Percentiles rank a stretch among this genome's conserved stretches.
Evolutionary conservation across 2,797 vertebrate genomes (phyloP).

Genomic region (Carduelis carduelis): DNA sequence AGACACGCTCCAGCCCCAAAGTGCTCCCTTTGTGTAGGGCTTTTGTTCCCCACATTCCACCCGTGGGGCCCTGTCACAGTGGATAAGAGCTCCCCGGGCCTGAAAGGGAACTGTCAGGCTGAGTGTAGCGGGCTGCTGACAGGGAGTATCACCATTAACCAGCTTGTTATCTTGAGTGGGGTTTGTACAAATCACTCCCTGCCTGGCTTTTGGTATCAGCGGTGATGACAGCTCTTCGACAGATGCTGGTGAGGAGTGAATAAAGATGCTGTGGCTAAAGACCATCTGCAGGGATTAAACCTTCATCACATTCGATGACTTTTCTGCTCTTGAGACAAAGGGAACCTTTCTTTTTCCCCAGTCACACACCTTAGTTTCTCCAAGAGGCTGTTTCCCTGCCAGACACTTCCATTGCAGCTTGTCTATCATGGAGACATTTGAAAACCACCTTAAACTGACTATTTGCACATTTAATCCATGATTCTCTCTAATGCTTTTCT

Average conservation of each 20-base stretch:
- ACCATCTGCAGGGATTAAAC: slow-evolving; percentile 71
- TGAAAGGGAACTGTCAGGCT: slow-evolving; percentile 68
- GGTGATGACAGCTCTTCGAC: slow-evolving; percentile 70
- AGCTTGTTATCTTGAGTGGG: slow-evolving; percentile 44
- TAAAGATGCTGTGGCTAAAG: slow-evolving; percentile 55
- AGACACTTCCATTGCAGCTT: not conserved
- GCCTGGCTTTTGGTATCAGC: slow-evolving; percentile 49
- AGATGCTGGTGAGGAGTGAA: slow-evolving; percentile 45
- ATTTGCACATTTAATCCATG: not conserved
- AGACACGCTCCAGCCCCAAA: slow-evolving; percentile 34
- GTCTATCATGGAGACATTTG: not conserved
- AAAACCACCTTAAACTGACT: not conserved
- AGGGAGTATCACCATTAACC: slow-evolving; percentile 24
- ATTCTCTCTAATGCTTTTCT: not conserved
- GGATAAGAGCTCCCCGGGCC: slow-evolving; percentile 44
- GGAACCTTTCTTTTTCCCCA: not conserved
- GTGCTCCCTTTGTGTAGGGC: slow-evolving; percentile 35
- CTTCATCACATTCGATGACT: slow-evolving; percentile 60
- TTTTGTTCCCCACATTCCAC: slow-evolving; percentile 70
- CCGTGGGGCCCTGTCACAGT: slow-evolving; percentile 70
- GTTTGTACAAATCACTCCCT: slow-evolving; percentile 37
- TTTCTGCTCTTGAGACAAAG: slow-evolving; percentile 52
- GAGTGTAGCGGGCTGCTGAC: not conserved
- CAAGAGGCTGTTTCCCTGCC: not conserved
- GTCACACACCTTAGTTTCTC: not conserved